A percentile compares a stretch with the other conserved stretches of the same genome.
phyloP scores from a whole-genome alignment of 2,797 vertebrate genomes.

The Trematomus bernacchii region DNA sequence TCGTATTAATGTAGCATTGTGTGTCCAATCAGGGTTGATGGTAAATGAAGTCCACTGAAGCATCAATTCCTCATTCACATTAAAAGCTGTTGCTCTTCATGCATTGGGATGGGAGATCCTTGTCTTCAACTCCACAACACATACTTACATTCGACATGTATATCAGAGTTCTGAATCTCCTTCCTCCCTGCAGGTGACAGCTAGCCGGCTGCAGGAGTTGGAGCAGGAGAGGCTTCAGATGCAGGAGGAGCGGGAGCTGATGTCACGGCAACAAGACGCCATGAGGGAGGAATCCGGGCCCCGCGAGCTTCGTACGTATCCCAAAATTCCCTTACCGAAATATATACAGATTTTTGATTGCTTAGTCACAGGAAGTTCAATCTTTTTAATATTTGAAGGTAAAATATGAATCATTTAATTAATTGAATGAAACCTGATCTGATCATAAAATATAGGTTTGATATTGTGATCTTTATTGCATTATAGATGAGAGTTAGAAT shows the following conservation, averaged over 20 bases:
- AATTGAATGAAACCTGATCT: not conserved
- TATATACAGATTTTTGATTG: not conserved
- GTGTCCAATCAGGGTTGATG: too few relatives aligned
- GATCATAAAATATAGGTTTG: not conserved
- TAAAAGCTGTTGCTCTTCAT: too few relatives aligned
- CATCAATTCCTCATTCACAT: too few relatives aligned
- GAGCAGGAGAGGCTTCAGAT: slow-evolving; percentile 92
- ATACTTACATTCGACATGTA: not conserved
- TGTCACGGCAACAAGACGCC: slow-evolving; percentile 92
- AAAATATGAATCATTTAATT: not conserved
- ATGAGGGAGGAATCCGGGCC: slow-evolving; percentile 91
- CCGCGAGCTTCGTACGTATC: slow-evolving; percentile 93
- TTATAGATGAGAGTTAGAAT: too few relatives aligned
- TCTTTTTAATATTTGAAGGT: not conserved
- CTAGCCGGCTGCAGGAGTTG: slow-evolving; percentile 92
- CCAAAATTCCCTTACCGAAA: not conserved
- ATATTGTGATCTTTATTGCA: not conserved
- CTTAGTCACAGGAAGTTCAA: not conserved
- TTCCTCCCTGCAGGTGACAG: slow-evolving; percentile 79
- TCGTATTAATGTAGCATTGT: not conserved
- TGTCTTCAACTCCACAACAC: not conserved
- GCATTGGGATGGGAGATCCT: too few relatives aligned
- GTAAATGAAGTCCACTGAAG: too few relatives aligned
- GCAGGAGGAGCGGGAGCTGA: slow-evolving; percentile 90
- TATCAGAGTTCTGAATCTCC: not conserved